phyloP scores from a whole-genome alignment of 30 jellyfish, hydroid and myxozoan species.

The Aurelia aurita region DNA sequence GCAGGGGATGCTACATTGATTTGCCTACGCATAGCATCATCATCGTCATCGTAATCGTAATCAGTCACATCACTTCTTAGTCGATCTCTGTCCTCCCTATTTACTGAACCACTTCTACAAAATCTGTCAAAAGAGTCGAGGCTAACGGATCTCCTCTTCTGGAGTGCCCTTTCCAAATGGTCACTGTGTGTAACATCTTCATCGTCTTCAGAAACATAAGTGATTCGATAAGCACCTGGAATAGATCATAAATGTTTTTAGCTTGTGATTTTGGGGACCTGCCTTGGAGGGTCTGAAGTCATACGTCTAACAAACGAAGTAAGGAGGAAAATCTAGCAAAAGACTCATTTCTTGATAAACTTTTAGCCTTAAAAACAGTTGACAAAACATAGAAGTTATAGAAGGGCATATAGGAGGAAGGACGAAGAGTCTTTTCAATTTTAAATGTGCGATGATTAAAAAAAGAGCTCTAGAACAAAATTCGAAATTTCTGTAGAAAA shows the following conservation, averaged over 20 bases:
- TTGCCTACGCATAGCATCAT: slow-evolving; percentile 24
- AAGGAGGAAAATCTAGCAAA: no score
- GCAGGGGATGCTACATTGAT: slow-evolving; percentile 24
- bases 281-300: no score
- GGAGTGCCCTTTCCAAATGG: neutral
- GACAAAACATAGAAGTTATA: no score
- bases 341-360: no score
- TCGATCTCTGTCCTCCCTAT: slow-evolving; percentile 25
- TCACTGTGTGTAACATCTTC: slow-evolving; percentile 48
- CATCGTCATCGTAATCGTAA: slow-evolving; percentile 40
- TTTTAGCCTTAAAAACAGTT: no score
- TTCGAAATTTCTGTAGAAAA: no score
- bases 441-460: no score
- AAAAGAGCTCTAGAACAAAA: no score
- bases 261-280: no score
- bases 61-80: neutral
- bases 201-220: slow-evolving; percentile 79
- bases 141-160: slow-evolving; percentile 47
- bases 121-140: slow-evolving; percentile 93
- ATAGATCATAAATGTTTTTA: neutral
- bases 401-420: no score
- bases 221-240: slow-evolving; percentile 74
- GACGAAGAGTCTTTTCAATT: no score
- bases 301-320: no score
- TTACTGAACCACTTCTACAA: slow-evolving; percentile 73